Percentiles rank a stretch among this genome's conserved stretches.
These are phyloP conservation scores for Hecatera dysodea DNA, from an alignment of 2,888 invertebrate species.

Conservation along the genomic window DNA sequence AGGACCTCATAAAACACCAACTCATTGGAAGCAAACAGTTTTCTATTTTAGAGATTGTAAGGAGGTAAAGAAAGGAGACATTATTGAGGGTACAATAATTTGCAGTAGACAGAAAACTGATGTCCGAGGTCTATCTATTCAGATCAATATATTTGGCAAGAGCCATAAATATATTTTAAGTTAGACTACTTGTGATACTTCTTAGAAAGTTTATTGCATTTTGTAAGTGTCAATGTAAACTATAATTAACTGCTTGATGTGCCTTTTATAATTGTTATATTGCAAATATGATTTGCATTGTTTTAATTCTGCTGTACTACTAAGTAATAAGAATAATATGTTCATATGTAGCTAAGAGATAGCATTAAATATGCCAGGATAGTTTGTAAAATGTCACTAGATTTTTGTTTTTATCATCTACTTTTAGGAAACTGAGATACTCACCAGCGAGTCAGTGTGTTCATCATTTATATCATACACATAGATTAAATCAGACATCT, in stretches of 20 bases:
- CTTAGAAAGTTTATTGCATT: constrained; percentile 25
- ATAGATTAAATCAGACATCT: constrained; percentile 48
- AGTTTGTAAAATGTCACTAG: constrained; percentile 31
- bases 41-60: constrained; percentile 95
- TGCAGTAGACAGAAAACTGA: constrained; percentile 94
- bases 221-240: constrained; percentile 31
- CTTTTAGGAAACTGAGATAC: constrained; percentile 67
- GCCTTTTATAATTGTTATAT: constrained; percentile 38
- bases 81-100: constrained; percentile 92
- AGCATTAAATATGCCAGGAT: constrained; percentile 39
- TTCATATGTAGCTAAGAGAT: constrained; percentile 64
- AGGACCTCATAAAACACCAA: constrained; percentile 93
- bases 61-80: constrained; percentile 92
- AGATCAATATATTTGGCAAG: constrained; percentile 92
- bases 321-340: constrained; percentile 40
- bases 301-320: constrained; percentile 32
- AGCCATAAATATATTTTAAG: constrained; percentile 92
- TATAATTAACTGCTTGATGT: constrained; percentile 38
- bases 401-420: constrained; percentile 52
- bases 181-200: constrained; percentile 76
- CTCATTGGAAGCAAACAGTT: constrained; percentile 99
- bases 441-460: constrained; percentile 65
- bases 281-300: constrained; percentile 57
- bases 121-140: constrained; percentile 93
- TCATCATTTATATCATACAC: constrained; percentile 60